Conservation (phyloP, 2,888 invertebrate genomes). For the Nebria salina region DNA sequence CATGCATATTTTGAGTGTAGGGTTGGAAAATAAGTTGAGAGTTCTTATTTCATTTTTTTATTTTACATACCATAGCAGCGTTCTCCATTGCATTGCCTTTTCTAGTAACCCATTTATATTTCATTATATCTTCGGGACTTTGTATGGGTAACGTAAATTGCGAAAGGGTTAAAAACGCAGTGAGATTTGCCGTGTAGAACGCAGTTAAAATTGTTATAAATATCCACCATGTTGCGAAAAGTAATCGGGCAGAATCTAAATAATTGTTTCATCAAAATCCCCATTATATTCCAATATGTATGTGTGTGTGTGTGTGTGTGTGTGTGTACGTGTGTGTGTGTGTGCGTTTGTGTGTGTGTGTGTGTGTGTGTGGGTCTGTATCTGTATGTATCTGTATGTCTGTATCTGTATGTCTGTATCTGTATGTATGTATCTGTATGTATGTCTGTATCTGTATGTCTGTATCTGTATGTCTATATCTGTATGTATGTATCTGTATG, state of each 20-base stretch:
- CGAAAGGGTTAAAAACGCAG: slow-evolving; percentile 87
- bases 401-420: too few relatives aligned
- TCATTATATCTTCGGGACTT: slow-evolving; percentile 75
- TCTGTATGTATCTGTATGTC: too few relatives aligned
- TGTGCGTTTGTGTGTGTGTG: too few relatives aligned
- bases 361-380: too few relatives aligned
- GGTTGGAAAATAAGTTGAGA: too few relatives aligned
- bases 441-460: too few relatives aligned
- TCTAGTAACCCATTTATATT: slow-evolving; percentile 76
- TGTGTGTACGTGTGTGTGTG: too few relatives aligned
- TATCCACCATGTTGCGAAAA: slow-evolving; percentile 93
- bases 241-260: slow-evolving; percentile 81
- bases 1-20: too few relatives aligned
- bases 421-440: too few relatives aligned
- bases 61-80: slow-evolving; percentile 53
- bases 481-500: too few relatives aligned
- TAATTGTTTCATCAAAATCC: neutral
- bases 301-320: too few relatives aligned
- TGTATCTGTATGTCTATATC: too few relatives aligned
- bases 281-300: neutral
- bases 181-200: slow-evolving; percentile 91
- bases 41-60: neutral
- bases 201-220: slow-evolving; percentile 88
- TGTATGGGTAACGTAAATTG: slow-evolving; percentile 84
- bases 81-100: slow-evolving; percentile 77